phyloP scores from a whole-genome alignment of 2,113 vertebrate species.

The Aviceda subcristata region DNA sequence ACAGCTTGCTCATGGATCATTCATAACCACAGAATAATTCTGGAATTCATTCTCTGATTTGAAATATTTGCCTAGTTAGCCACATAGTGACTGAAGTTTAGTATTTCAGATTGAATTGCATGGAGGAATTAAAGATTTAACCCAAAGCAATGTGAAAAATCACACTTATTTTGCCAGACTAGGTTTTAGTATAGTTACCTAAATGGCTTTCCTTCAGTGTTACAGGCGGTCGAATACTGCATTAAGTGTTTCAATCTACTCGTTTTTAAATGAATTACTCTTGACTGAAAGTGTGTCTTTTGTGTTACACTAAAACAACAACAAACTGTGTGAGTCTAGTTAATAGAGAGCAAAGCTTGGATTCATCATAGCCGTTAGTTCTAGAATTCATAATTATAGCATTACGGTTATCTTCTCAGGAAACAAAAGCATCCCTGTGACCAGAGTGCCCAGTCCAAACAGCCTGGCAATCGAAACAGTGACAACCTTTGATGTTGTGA shows the following conservation, averaged over 20 bases:
- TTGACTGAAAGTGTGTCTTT: fast-evolving
- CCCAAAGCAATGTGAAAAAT: background rate
- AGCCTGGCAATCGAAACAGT: fast-evolving
- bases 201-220: background rate
- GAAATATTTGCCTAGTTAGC: background rate
- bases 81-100: background rate
- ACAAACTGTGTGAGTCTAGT: fast-evolving
- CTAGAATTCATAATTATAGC: fast-evolving
- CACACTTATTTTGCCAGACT: background rate
- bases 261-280: background rate
- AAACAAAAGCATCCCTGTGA: background rate
- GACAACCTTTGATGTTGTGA: background rate
- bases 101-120: background rate
- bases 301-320: background rate
- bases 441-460: background rate
- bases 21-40: background rate
- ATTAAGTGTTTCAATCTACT: background rate
- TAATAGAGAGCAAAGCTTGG: background rate
- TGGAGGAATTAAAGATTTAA: background rate
- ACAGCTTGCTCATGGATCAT: background rate
- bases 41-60: fast-evolving
- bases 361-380: background rate
- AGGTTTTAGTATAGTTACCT: background rate
- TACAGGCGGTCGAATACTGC: background rate
- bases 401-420: fast-evolving